Base-by-base conservation (phyloP, 2,888 invertebrate genomes). In the Drosophila lutescens region DNA sequence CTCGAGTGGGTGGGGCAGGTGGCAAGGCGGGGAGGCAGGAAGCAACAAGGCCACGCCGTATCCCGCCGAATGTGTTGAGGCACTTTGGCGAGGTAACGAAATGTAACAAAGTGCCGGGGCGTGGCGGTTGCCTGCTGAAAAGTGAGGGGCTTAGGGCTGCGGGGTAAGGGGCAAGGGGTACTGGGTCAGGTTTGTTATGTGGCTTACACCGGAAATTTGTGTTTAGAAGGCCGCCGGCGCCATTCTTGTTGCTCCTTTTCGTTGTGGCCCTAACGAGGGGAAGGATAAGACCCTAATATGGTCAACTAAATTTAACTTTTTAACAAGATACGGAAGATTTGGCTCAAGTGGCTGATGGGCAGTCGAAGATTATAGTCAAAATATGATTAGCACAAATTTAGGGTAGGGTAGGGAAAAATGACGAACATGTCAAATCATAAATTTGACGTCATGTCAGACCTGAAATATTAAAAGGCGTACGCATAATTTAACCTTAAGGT, bases 171-270 rank as follows among this genome's bases (percentile, higher is more conserved):
- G 53, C 10, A 6, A 30, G 46, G 66, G 78, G 83, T 67, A 73
- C 77, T 83, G 71, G 83, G 71, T 65, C 78, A 70, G 88, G 88
- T 82, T 82, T 86, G 83, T 86, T 83, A 77, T 83, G 83, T 78
- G 83, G 83, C 88, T 82, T 86, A 77, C 78, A 68, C 81, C 86
- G 87, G 89, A 89, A 89, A 89, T 87, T 89, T 87, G 86, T 89
- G 84, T 84, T 89, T 88, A 88, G 88, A 41, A 68, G 68, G 66
- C 66, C 63, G 71, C 76, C 59, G 56, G 50, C 51, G 46, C 12
- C 49, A 44, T 70, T 65, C 53, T 65, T 70, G 63, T 59, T 60
- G 47, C 59, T 34, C 43, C 47, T 43, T 41, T 51, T 38, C 26
- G 26, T 26, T 13, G 26, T 30, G 36, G 40, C 20, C 32, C 38